Base-by-base conservation (phyloP, 2,888 invertebrate genomes). In the Scaptomyza flava region DNA sequence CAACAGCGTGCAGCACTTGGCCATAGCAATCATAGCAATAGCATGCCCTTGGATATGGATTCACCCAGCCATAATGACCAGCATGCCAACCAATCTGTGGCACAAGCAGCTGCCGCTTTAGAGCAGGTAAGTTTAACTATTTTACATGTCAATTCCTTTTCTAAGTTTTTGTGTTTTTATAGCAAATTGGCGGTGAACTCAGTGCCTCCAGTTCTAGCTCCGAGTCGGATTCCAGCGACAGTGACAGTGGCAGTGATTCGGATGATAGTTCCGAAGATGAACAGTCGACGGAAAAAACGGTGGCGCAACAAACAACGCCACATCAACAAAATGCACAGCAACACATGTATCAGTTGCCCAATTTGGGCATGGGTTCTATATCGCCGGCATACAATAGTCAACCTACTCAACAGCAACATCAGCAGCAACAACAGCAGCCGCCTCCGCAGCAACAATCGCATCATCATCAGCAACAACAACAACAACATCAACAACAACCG, bases 161-260 rank as follows among this genome's bases (percentile, higher is more conserved):
- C 51, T n/a, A 57, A 43, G 48, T 1, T 60, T 84, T 76, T 0
- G 5, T 27, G 27, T 27, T 4, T 4, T 4, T 2, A 23, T 56
- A 92, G 92, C 89, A 91, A 90, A 91, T 91, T 75, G 91, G 92
- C 69, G 87, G 91, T 61, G 85, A 87, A 47, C 80, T 91, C 31
- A 91, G 91, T 77, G 90, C 91, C 14, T 91, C 92, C 12, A 91
- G 91, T 53, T 91, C 92, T 17, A 92, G 92, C 73, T 91, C 92
- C 20, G 91, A 89, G 30, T 90, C 91, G 12, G 92, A 91, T 77
- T 91, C 91, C 6, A 92, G 92, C 68, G 91, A 90, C 57, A 91
- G 91, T 76, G 91, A 90, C 46, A 92, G 91, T 66, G 23, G 23
- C 33, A 91, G 91, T 8, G 92, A 92, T 73, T 91, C 92, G 1